Evolutionary conservation across 2,797 vertebrate genomes (phyloP), one percentile per base, ranked within the genome.

Genomic region (Neopelma chrysocephalum): DNA sequence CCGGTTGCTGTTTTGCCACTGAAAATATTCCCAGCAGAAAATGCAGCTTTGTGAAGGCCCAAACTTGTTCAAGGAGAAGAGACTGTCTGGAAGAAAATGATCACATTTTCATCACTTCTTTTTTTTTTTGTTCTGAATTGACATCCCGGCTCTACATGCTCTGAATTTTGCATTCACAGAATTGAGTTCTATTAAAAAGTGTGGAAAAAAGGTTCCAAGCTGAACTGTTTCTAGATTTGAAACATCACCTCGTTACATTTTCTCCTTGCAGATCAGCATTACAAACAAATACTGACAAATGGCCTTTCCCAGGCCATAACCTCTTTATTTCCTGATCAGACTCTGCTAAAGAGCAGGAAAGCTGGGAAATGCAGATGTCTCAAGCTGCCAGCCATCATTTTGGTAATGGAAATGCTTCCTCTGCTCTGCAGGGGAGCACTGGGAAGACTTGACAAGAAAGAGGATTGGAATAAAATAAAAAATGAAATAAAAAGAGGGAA

Each of bases 1-100:
- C 50, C 7, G 1, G 45, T 80, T 94, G 89, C 92, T 95, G 48
- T 91, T 96, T 68, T 81, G 79, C 89, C 82, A 82, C 84, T 71
- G 79, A 64, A 92, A 92, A 85, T 61, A 89, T 60, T 96, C 94
- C 96, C 96, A 95, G 71, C 65, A 89, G 94, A 91, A 92, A 87
- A 82, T 5, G 53, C 65, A 82, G 88, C 84, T 85, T 86, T 8
- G 4, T 57, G 70, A 78, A 95, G 89, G 57, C 45, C 69, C 65
- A 69, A 82, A 86, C 34, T 51, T 92, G 77, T 82, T 85, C 71
- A 95, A 89, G 90, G 78, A 72, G 77, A 91, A 93, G 79, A 62
- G 73, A 51, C 73, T 53, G 66, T 48, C 70, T 91, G 90, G 53
- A 81, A 93, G 87, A 50, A 87, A 86, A 96, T 4, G 15, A 87